A percentile compares a stretch with the other conserved stretches of the same genome.
Conservation (phyloP, 2,797 vertebrate genomes). For the Mormyrops boulengeri region DNA sequence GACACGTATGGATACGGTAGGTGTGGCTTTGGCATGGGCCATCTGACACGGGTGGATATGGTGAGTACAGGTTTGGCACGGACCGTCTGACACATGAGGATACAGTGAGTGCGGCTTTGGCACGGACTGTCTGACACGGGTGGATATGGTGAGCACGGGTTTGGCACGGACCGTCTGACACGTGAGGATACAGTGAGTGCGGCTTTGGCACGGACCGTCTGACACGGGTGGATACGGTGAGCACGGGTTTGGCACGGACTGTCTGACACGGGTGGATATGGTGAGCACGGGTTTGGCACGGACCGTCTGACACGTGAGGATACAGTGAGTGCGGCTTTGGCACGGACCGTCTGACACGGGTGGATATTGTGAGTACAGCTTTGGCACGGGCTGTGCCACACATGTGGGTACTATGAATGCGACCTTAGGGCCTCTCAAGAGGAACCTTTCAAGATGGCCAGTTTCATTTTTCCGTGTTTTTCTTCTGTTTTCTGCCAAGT, state of each 20-base stretch:
- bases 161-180: too few relatives aligned
- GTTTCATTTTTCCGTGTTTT: neutral
- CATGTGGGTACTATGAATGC: neutral
- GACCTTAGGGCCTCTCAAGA: neutral
- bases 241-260: neutral
- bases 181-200: neutral
- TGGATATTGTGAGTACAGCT: conserved; percentile 54
- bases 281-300: too few relatives aligned
- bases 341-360: too few relatives aligned
- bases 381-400: too few relatives aligned
- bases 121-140: neutral
- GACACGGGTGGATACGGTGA: too few relatives aligned
- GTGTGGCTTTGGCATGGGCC: neutral
- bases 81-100: neutral
- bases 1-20: neutral
- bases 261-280: too few relatives aligned
- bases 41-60: neutral
- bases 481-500: neutral
- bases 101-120: conserved; percentile 53
- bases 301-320: too few relatives aligned
- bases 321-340: too few relatives aligned
- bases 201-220: neutral
- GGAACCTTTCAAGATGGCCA: neutral
- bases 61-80: neutral
- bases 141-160: too few relatives aligned